Evolutionary conservation across 1,140 invertebrate species (phyloP).

Genomic region (Lutraria rhynchaena): DNA sequence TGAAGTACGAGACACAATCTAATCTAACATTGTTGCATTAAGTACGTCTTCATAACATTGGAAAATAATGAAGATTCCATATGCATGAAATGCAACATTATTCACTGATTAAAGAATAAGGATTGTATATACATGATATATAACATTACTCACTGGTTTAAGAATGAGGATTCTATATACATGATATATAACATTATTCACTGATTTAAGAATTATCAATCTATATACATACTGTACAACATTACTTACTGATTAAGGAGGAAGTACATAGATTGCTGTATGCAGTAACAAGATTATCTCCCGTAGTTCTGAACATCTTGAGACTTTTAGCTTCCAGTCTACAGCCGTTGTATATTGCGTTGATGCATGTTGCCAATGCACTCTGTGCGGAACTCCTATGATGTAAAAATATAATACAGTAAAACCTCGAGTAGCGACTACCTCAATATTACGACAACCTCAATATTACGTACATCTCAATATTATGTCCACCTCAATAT

Average conservation of each 20-base stretch:
- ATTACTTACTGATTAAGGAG: conserved; percentile 16
- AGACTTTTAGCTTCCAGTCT: conserved; percentile 36
- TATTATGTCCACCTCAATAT: too few species aligned
- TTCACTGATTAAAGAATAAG: too few species aligned
- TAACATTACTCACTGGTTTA: not conserved
- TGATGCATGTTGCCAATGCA: conserved; percentile 31
- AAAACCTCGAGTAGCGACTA: too few species aligned
- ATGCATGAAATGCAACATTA: too few species aligned
- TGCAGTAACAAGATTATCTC: conserved; percentile 33
- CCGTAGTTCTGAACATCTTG: conserved; percentile 31
- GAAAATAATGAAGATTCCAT: too few species aligned
- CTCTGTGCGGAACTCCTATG: conserved; percentile 26
- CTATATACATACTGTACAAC: too few species aligned
- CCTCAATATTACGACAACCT: too few species aligned
- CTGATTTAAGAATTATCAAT: not conserved
- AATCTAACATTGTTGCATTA: too few species aligned
- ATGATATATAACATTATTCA: not conserved
- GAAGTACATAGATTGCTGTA: conserved; percentile 36
- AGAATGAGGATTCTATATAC: not conserved
- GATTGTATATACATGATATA: not conserved
- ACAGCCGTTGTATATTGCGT: conserved; percentile 14
- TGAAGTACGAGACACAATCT: too few species aligned
- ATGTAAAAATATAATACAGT: too few species aligned
- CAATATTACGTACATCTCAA: too few species aligned
- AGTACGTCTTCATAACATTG: too few species aligned